phyloP scores from a whole-genome alignment of 1,140 invertebrate genomes.

The Tachypleus tridentatus region DNA sequence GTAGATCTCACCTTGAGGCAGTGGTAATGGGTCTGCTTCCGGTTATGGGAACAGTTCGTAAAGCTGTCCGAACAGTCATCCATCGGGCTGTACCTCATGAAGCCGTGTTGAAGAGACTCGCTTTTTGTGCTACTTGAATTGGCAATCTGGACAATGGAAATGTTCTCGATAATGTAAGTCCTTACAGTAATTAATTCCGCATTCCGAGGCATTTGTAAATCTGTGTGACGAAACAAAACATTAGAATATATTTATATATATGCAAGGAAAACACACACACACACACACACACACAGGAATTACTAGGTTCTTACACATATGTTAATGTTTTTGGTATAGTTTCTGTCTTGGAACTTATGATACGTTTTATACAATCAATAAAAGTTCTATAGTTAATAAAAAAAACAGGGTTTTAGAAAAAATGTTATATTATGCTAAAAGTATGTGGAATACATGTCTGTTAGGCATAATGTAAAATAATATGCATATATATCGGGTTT shows the following conservation, averaged over 20 bases:
- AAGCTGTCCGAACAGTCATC: conserved; percentile 77
- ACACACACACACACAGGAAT: no score
- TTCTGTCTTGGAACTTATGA: no score
- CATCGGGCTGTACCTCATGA: conserved; percentile 81
- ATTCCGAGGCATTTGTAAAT: conserved; percentile 56
- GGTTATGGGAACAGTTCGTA: conserved; percentile 73
- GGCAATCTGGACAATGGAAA: conserved; percentile 92
- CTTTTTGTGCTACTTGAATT: conserved; percentile 99
- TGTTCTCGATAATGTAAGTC: conserved; percentile 80
- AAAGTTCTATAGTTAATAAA: no score
- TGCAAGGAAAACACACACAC: no score
- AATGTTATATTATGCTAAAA: no score
- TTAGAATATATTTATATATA: neutral
- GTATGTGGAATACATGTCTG: no score
- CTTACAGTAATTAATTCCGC: conserved; percentile 61
- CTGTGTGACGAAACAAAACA: conserved; percentile 18
- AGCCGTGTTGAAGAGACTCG: conserved; percentile 88
- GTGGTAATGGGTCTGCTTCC: conserved; percentile 95
- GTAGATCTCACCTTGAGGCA: conserved; percentile 55
- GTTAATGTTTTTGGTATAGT: no score
- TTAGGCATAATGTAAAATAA: no score
- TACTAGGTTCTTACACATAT: no score
- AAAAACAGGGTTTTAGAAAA: no score
- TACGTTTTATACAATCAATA: no score
- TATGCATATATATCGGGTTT: no score